These are phyloP conservation scores for Aethes cnicana DNA, from an alignment of 2,888 invertebrate species.

Conservation along the genomic window DNA sequence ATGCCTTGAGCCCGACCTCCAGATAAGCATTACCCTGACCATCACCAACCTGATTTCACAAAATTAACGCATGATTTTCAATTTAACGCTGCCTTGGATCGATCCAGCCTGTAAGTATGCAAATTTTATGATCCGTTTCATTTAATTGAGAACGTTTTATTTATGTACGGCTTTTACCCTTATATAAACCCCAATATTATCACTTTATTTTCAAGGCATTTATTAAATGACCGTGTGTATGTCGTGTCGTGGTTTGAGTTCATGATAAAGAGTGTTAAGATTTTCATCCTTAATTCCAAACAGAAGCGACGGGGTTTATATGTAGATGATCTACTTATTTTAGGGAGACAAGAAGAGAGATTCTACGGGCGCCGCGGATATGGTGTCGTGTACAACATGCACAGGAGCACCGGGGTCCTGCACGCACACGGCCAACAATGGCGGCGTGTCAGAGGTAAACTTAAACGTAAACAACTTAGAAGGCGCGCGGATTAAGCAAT, in stretches of 20 bases:
- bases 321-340: conserved; percentile 26
- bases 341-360: conserved; percentile 94
- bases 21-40: conserved; percentile 55
- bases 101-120: conserved; percentile 79
- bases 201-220: too few relatives aligned
- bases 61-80: conserved; percentile 75
- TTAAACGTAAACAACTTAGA: too few relatives aligned
- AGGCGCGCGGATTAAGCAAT: too few relatives aligned
- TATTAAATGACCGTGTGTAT: too few relatives aligned
- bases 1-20: conserved; percentile 58
- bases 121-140: conserved; percentile 21
- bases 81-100: conserved; percentile 78
- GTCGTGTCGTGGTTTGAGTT: neutral
- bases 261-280: neutral
- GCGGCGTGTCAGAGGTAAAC: conserved; percentile 92
- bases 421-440: conserved; percentile 93
- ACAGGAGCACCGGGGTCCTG: conserved; percentile 89
- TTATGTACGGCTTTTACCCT: too few relatives aligned
- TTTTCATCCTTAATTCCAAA: neutral
- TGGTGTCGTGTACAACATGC: conserved; percentile 92
- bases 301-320: too few relatives aligned
- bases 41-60: conserved; percentile 63
- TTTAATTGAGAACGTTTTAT: neutral
- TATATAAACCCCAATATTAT: too few relatives aligned
- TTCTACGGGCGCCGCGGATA: conserved; percentile 89